A percentile compares a stretch with the other conserved stretches of the same genome.
Conservation (phyloP, 2,797 vertebrate genomes). For the Emydoidea blandingii region DNA sequence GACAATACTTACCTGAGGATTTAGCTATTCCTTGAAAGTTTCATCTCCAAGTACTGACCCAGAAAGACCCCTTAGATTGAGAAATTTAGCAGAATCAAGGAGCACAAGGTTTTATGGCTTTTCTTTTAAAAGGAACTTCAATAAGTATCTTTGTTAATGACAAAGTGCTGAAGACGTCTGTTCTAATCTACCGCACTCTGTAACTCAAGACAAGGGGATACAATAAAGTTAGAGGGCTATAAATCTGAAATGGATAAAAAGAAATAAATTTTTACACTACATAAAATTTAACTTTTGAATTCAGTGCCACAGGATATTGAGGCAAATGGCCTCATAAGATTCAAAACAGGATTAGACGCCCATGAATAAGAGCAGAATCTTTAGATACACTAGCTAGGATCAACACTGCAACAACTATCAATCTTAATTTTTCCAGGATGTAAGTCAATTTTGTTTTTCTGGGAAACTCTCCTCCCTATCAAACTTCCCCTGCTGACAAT, state of each 20-base stretch:
- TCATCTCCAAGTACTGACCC: not conserved
- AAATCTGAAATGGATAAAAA: not conserved
- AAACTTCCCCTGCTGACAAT: fast-evolving
- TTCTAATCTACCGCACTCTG: not conserved
- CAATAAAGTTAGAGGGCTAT: not conserved
- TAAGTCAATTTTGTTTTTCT: not conserved
- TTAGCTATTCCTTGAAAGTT: not conserved
- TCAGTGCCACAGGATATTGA: not conserved
- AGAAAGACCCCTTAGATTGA: not conserved
- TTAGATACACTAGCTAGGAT: not conserved
- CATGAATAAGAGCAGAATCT: not conserved
- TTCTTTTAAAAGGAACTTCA: not conserved
- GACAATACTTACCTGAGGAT: not conserved
- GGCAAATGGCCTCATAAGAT: not conserved
- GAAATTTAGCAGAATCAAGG: not conserved
- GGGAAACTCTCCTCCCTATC: not conserved
- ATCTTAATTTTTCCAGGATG: not conserved
- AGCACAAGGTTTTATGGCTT: not conserved
- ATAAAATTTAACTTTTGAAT: not conserved
- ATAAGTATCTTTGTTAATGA: not conserved
- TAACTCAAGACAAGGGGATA: constrained; percentile 29
- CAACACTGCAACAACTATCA: not conserved
- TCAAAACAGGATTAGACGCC: not conserved
- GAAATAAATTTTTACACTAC: not conserved
- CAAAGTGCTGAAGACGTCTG: constrained; percentile 10